These are phyloP conservation scores for Chromoteleia sp. DNA, from an alignment of 2,888 invertebrate species.

Conservation along the genomic window DNA sequence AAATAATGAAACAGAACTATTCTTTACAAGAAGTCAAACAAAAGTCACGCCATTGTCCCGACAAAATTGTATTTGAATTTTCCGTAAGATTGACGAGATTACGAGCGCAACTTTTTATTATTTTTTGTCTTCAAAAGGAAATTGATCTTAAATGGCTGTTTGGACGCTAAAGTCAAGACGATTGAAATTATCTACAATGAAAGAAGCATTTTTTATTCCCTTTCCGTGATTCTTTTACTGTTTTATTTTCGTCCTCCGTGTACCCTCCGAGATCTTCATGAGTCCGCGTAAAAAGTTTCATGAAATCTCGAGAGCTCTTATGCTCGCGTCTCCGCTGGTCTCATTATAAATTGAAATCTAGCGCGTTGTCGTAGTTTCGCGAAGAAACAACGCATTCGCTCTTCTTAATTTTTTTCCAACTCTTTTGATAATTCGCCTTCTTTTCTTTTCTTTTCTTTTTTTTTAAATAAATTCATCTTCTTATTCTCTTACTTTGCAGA, in stretches of 20 bases:
- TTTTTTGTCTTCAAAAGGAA: too few species aligned
- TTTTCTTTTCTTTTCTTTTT: neutral
- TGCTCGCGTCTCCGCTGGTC: constrained; percentile 29
- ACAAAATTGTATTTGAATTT: too few species aligned
- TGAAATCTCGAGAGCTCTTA: constrained; percentile 47
- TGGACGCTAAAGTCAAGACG: too few species aligned
- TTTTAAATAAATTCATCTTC: neutral
- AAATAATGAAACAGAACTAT: too few species aligned
- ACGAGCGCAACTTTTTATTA: too few species aligned
- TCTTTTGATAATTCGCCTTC: neutral
- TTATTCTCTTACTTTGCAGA: constrained; percentile 62
- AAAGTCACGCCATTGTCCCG: too few species aligned
- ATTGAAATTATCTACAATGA: constrained; percentile 25
- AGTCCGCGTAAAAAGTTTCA: constrained; percentile 53
- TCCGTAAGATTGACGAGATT: too few species aligned
- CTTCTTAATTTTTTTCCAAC: neutral
- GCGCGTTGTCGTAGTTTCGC: constrained; percentile 17
- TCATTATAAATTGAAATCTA: constrained; percentile 61
- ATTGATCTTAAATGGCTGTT: too few species aligned
- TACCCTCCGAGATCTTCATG: constrained; percentile 30
- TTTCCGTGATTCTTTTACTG: constrained; percentile 1
- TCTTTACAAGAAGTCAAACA: too few species aligned
- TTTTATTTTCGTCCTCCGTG: constrained; percentile 33
- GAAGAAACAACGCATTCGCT: neutral
- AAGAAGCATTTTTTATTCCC: constrained; percentile 11